Conservation (phyloP, 2,113 vertebrate species). For the Toxotes chatareus region DNA sequence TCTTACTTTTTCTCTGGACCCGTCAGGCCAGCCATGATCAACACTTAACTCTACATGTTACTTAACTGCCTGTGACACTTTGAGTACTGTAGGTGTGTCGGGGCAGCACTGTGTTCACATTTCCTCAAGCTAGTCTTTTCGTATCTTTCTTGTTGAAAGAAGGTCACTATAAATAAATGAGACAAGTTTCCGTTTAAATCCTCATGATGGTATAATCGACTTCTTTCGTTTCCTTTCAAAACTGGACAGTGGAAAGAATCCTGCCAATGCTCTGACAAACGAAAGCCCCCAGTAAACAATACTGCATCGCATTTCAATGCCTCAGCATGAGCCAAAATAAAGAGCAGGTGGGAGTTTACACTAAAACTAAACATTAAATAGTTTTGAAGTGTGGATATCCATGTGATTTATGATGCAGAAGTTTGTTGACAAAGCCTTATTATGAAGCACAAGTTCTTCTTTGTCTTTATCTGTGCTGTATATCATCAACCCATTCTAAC, state of each 20-base stretch:
- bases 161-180: not conserved
- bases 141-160: not conserved
- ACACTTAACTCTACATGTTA: not conserved
- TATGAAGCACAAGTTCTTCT: not conserved
- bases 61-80: not conserved
- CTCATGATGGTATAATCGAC: not conserved
- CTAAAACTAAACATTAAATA: too few relatives aligned
- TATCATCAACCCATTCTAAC: not conserved
- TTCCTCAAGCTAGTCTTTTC: not conserved
- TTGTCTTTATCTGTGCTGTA: slow-evolving; percentile 11
- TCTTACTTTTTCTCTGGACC: not conserved
- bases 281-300: not conserved
- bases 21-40: not conserved
- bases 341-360: too few relatives aligned
- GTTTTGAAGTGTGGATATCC: too few relatives aligned
- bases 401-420: not conserved
- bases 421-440: not conserved
- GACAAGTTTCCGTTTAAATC: not conserved
- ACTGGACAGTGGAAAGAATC: not conserved
- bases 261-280: not conserved
- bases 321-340: not conserved
- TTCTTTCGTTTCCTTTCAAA: not conserved
- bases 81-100: not conserved
- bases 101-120: not conserved
- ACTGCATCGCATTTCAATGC: not conserved